Conservation (phyloP, 1,140 invertebrate species). For the Drosophila tani region DNA sequence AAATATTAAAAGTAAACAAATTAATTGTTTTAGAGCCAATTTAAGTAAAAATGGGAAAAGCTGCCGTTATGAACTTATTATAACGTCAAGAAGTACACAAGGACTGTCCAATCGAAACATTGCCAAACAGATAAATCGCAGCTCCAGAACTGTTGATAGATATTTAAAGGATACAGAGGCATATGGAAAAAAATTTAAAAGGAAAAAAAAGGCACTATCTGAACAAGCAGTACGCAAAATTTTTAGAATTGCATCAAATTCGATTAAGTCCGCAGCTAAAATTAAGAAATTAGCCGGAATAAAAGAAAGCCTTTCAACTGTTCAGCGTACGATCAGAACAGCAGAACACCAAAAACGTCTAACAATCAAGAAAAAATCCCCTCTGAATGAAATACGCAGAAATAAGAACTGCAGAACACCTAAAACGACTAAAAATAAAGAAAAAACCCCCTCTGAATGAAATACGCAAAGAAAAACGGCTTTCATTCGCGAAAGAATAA, state of each 20-base stretch:
- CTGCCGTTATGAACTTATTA: background rate
- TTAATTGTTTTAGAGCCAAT: background rate
- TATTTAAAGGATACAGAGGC: background rate
- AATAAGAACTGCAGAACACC: slow-evolving; percentile 30
- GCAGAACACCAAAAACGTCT: slow-evolving; percentile 28
- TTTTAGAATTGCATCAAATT: background rate
- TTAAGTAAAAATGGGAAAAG: background rate
- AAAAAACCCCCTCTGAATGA: slow-evolving; percentile 31
- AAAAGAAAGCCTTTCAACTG: too few relatives aligned
- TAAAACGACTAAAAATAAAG: slow-evolving; percentile 34
- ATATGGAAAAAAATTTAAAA: background rate
- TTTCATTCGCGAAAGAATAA: slow-evolving; percentile 32
- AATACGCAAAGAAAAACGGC: slow-evolving; percentile 22
- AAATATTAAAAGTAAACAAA: slow-evolving; percentile 1
- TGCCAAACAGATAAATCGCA: slow-evolving; percentile 36
- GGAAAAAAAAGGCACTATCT: background rate
- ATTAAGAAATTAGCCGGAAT: too few relatives aligned
- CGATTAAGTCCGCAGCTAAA: too few relatives aligned
- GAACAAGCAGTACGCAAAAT: background rate
- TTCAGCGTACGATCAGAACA: slow-evolving; percentile 31
- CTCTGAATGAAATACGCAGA: slow-evolving; percentile 24
- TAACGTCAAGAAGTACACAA: slow-evolving; percentile 1
- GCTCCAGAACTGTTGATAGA: slow-evolving; percentile 20
- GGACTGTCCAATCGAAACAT: slow-evolving; percentile 29
- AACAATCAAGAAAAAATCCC: slow-evolving; percentile 36